These are phyloP conservation scores for Beris morrisii DNA, from an alignment of 2,888 invertebrate genomes.

Conservation along the genomic window DNA sequence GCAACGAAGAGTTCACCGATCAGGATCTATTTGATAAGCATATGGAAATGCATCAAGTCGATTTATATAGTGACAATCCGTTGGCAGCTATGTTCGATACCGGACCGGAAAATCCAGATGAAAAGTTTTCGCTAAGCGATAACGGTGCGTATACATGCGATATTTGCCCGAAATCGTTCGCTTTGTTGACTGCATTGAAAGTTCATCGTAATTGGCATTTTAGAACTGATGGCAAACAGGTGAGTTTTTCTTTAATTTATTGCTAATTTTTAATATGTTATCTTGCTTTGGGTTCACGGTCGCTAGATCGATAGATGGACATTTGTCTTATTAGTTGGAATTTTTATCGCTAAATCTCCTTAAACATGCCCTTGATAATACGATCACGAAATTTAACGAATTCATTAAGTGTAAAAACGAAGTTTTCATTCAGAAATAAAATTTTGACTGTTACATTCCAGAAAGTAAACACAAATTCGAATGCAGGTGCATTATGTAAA, in stretches of 20 bases:
- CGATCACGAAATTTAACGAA: too few relatives aligned
- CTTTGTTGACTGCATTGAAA: conserved; percentile 55
- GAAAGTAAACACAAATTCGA: too few relatives aligned
- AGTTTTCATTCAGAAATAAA: too few relatives aligned
- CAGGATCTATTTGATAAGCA: conserved; percentile 55
- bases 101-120: conserved; percentile 53
- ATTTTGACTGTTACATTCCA: too few relatives aligned
- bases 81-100: conserved; percentile 56
- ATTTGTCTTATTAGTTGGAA: too few relatives aligned
- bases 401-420: too few relatives aligned
- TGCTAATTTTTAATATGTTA: background rate
- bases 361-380: too few relatives aligned
- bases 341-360: background rate
- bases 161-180: conserved; percentile 55
- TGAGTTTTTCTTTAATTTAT: conserved; percentile 43
- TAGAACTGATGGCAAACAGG: conserved; percentile 58
- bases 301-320: too few relatives aligned
- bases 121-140: conserved; percentile 53
- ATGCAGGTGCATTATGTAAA: too few relatives aligned
- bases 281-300: too few relatives aligned
- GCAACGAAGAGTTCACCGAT: conserved; percentile 53
- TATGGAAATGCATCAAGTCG: conserved; percentile 53
- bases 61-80: conserved; percentile 53
- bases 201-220: conserved; percentile 59
- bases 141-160: conserved; percentile 56